Percentiles rank a stretch among this genome's conserved stretches.
Conservation (phyloP, 2,888 invertebrate genomes). For the Lepetodrilus schrolli region DNA sequence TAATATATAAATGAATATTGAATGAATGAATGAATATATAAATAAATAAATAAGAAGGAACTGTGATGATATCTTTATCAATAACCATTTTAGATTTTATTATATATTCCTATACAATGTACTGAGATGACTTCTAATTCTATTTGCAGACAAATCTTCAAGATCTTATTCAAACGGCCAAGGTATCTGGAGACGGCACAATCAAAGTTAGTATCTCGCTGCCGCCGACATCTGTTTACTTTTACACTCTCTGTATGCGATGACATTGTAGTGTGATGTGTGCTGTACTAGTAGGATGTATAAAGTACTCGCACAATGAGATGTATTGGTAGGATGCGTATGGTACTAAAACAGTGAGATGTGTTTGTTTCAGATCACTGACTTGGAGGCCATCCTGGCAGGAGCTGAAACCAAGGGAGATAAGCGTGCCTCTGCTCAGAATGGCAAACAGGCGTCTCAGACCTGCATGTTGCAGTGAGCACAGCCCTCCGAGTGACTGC, state of each 20-base stretch:
- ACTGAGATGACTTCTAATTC: too few relatives aligned
- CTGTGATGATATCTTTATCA: too few relatives aligned
- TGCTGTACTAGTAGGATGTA: background rate
- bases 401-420: background rate
- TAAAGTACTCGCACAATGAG: background rate
- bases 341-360: background rate
- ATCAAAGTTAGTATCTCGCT: slow-evolving; percentile 42
- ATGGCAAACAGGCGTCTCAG: background rate
- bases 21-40: background rate
- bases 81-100: too few relatives aligned
- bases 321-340: background rate
- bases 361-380: slow-evolving; percentile 48
- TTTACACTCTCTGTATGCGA: too few relatives aligned
- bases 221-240: too few relatives aligned
- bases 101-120: too few relatives aligned
- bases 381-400: slow-evolving; percentile 47
- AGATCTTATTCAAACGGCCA: slow-evolving; percentile 35
- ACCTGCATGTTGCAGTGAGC: background rate
- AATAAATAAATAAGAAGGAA: too few relatives aligned
- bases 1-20: too few relatives aligned
- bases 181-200: slow-evolving; percentile 33
- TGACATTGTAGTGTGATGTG: background rate
- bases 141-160: slow-evolving; percentile 39
- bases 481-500: too few relatives aligned
- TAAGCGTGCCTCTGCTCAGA: background rate